Evolutionary conservation across 2,797 vertebrate genomes (phyloP).

Genomic region (Cygnus olor): DNA sequence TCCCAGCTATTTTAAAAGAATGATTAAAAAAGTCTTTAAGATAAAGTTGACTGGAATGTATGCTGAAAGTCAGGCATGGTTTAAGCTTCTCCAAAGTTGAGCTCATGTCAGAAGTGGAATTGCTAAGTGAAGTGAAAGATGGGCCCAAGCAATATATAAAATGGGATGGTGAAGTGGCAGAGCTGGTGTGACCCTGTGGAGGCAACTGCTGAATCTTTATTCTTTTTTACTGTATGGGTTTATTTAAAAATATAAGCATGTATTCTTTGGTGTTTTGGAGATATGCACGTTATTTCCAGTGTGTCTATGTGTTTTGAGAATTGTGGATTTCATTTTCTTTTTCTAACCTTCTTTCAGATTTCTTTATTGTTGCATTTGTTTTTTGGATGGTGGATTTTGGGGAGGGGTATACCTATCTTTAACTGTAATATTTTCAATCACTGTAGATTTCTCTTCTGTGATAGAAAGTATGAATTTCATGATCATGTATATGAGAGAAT

Average conservation of each 20-base stretch:
- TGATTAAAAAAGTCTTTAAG: neutral
- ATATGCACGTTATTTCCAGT: fast-evolving
- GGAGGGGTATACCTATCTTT: too few species aligned
- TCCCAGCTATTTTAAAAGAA: neutral
- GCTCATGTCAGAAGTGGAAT: neutral
- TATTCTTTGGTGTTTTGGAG: neutral
- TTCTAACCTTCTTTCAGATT: neutral
- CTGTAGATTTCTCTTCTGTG: neutral
- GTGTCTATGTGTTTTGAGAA: neutral
- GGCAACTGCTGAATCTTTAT: neutral
- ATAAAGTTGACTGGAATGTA: neutral
- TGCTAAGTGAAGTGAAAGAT: neutral
- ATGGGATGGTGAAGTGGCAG: neutral
- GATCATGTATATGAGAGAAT: neutral
- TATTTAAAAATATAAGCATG: neutral
- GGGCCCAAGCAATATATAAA: neutral
- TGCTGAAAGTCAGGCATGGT: neutral
- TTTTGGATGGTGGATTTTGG: neutral
- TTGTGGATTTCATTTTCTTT: neutral
- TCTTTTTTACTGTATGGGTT: neutral
- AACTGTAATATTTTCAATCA: too few species aligned
- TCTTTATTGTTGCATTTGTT: neutral
- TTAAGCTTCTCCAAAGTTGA: neutral
- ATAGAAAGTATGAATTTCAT: too few species aligned
- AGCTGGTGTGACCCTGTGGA: neutral